A percentile compares a stretch with the other conserved stretches of the same genome.
Conservation (phyloP, 2,888 invertebrate genomes). For the Petrolisthes cinctipes region DNA sequence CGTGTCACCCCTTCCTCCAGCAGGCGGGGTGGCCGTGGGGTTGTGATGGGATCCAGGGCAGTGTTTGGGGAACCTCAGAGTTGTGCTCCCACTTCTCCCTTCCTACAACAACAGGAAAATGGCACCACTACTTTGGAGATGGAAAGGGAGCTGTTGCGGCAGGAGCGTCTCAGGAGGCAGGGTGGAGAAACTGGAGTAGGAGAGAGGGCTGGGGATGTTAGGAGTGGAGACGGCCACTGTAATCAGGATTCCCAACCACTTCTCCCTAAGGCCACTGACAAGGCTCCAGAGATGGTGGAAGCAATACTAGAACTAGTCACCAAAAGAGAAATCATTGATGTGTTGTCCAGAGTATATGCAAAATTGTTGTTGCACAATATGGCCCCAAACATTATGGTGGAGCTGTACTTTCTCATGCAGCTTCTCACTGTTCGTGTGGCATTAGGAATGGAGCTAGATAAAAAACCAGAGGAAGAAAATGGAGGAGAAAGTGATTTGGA, state of each 20-base stretch:
- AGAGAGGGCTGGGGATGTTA: slow-evolving; percentile 6
- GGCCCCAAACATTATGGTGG: slow-evolving; percentile 77
- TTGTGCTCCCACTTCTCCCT: slow-evolving; percentile 31
- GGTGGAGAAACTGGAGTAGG: slow-evolving; percentile 13
- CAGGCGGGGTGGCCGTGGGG: background rate
- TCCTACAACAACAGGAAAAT: slow-evolving; percentile 34
- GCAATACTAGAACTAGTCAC: slow-evolving; percentile 70
- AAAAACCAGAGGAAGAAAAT: background rate
- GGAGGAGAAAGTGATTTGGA: slow-evolving; percentile 59
- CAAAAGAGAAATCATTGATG: slow-evolving; percentile 73
- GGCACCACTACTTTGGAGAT: slow-evolving; percentile 40
- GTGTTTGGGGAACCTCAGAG: slow-evolving; percentile 53
- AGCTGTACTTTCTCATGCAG: slow-evolving; percentile 79
- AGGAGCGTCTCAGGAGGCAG: slow-evolving; percentile 44
- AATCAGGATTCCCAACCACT: slow-evolving; percentile 9
- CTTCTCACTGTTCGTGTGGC: slow-evolving; percentile 73
- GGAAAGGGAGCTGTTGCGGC: slow-evolving; percentile 46
- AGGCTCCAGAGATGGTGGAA: slow-evolving; percentile 12
- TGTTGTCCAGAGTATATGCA: slow-evolving; percentile 75
- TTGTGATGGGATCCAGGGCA: slow-evolving; percentile 7
- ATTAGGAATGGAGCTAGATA: background rate
- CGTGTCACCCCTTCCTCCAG: slow-evolving; percentile 25
- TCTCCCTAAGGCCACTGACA: background rate
- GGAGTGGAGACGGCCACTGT: background rate
- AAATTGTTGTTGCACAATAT: slow-evolving; percentile 75